Conservation (phyloP, 1,140 invertebrate genomes). For the Macrobrachium rosenbergii region DNA sequence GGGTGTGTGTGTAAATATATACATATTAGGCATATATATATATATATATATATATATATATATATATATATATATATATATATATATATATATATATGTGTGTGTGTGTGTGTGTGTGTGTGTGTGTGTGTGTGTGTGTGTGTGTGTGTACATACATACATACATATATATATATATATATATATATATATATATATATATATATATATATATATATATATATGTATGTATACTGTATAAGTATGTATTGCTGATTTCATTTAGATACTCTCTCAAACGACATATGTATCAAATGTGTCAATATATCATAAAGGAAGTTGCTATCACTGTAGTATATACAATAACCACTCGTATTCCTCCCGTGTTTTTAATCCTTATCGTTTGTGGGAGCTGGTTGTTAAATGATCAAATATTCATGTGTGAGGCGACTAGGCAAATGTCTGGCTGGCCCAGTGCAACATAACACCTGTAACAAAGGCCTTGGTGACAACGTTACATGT, state of each 20-base stretch:
- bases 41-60: conserved; percentile 5
- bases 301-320: too few relatives aligned
- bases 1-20: background rate
- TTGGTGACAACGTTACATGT: too few relatives aligned
- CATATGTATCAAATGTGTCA: too few relatives aligned
- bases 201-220: conserved; percentile 19
- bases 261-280: background rate
- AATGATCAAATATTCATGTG: too few relatives aligned
- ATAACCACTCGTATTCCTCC: too few relatives aligned
- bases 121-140: conserved; percentile 17
- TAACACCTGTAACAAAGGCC: too few relatives aligned
- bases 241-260: conserved; percentile 6
- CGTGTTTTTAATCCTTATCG: too few relatives aligned
- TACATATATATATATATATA: conserved; percentile 22
- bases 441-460: too few relatives aligned
- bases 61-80: conserved; percentile 8
- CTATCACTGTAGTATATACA: too few relatives aligned
- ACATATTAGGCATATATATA: too few relatives aligned
- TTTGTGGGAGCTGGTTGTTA: too few relatives aligned
- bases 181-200: background rate
- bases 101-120: conserved; percentile 1
- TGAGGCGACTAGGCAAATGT: too few relatives aligned
- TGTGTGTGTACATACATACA: background rate
- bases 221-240: background rate
- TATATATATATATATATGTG: background rate